Evolutionary conservation across 2,113 vertebrate species (phyloP), one percentile per base, ranked within the genome.

Genomic region (Chrysochloris asiatica): DNA sequence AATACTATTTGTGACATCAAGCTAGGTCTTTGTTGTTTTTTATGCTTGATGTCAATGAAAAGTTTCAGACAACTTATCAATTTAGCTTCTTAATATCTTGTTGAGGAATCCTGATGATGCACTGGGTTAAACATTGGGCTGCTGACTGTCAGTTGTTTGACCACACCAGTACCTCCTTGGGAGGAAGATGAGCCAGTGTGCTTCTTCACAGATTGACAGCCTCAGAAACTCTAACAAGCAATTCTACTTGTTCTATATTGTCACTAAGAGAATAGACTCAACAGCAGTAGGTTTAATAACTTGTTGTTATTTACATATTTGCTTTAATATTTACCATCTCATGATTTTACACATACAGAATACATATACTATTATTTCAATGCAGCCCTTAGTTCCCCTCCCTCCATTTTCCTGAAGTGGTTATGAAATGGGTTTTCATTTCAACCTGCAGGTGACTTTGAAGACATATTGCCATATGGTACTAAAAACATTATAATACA

Each of bases 391-490:
- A 9, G 84, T 83, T 80, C 22, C 30, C 77, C 16, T 21, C 43
- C 13, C n/a, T 3, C 33, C 2, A 17, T 45, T 93, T 93, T 95
- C 59, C 76, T 92, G 61, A 67, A 84, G 48, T n/a, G 89, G 77
- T 87, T 92, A 81, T 95, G 95, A 94, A 88, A 90, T 90, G 89
- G 85, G 41, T 80, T 96, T 96, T 97, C 94, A 84, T 96, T 96
- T 95, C 83, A 95, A 94, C 89, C 96, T 96, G 97, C 97, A 97
- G 97, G 95, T 98, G 97, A 98, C 97, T 97, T 97, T 97, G 96
- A 96, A 97, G 96, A 97, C 83, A 41, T 86, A 96, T 95, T 95
- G 93, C 97, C 98, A 98, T 98, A 98, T 98, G 98, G 97, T 91
- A 88, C 93, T 96, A 93, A 94, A 92, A 97, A 93, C 96, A 97